Percentiles rank a stretch among this genome's conserved stretches.
phyloP scores from a whole-genome alignment of 2,888 invertebrate species.

The Oxystoma pomonae region DNA sequence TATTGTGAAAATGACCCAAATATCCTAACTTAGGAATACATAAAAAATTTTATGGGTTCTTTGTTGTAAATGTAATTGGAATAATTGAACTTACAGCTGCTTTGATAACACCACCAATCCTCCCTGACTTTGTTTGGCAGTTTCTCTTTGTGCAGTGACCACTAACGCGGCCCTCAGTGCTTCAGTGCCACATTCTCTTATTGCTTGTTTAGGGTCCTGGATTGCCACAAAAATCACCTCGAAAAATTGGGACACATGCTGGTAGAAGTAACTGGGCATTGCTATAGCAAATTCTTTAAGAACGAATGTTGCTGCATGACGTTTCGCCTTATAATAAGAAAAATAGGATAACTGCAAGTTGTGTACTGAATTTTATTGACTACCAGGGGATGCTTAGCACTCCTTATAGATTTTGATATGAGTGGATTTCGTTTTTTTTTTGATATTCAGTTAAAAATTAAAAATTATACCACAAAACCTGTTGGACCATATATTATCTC shows the following conservation, averaged over 20 bases:
- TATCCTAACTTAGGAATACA: no score
- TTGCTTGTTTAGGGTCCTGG: constrained; percentile 84
- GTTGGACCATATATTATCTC: no score
- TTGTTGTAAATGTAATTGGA: no score
- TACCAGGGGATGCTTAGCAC: no score
- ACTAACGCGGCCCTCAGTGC: constrained; percentile 92
- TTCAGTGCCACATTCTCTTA: constrained; percentile 89
- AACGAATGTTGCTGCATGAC: constrained; percentile 89
- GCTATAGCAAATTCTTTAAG: constrained; percentile 90
- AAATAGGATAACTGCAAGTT: constrained; percentile 2
- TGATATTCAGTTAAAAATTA: no score
- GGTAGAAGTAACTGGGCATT: constrained; percentile 96
- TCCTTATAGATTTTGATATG: no score
- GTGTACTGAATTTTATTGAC: neutral
- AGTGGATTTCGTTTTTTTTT: no score
- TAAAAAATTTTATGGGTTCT: no score
- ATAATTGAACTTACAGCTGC: neutral
- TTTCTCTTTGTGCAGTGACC: constrained; percentile 93
- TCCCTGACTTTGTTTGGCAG: constrained; percentile 85
- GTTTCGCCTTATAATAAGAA: constrained; percentile 57
- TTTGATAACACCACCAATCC: constrained; percentile 6
- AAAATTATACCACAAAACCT: no score
- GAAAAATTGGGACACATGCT: constrained; percentile 89
- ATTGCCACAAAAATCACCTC: constrained; percentile 90
- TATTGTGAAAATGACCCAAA: no score